Conservation (phyloP, 2,113 vertebrate genomes). For the Sardina pilchardus region DNA sequence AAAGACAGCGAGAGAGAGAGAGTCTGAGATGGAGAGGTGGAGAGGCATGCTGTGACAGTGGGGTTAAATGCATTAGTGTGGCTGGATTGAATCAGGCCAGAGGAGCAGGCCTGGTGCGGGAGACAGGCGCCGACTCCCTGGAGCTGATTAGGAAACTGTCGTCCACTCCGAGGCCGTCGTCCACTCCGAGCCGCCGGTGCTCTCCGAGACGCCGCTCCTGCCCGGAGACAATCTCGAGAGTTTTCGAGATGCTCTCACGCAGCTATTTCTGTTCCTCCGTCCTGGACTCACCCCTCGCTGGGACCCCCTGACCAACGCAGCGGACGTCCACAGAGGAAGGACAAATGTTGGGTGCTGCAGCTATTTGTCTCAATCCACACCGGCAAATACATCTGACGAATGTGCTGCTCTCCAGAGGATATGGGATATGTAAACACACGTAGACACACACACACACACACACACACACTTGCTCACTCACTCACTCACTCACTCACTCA, state of each 20-base stretch:
- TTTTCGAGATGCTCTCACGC: background rate
- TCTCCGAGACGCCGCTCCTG: background rate
- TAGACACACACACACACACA: conserved; percentile 26
- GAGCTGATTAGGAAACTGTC: conserved; percentile 64
- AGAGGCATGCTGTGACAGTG: conserved; percentile 55
- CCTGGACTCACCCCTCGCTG: conserved; percentile 52
- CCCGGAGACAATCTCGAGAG: background rate
- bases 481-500: background rate
- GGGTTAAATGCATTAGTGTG: conserved; percentile 63
- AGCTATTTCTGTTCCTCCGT: conserved; percentile 61
- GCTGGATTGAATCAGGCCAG: conserved; percentile 62
- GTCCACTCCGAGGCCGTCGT: conserved; percentile 51
- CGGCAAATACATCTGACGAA: conserved; percentile 30
- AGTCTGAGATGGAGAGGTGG: conserved; percentile 48
- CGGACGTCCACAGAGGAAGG: background rate
- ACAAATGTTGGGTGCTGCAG: background rate
- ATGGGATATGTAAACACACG: background rate
- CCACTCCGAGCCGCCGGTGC: conserved; percentile 17
- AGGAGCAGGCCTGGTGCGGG: conserved; percentile 60
- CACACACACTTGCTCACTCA: background rate
- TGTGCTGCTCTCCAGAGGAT: background rate
- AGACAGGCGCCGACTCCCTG: conserved; percentile 60
- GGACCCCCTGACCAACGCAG: conserved; percentile 36
- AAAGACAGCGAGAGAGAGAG: background rate
- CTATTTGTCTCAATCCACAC: conserved; percentile 13